These are phyloP conservation scores for Lysandra coridon DNA, from an alignment of 2,888 invertebrate species.

Conservation along the genomic window DNA sequence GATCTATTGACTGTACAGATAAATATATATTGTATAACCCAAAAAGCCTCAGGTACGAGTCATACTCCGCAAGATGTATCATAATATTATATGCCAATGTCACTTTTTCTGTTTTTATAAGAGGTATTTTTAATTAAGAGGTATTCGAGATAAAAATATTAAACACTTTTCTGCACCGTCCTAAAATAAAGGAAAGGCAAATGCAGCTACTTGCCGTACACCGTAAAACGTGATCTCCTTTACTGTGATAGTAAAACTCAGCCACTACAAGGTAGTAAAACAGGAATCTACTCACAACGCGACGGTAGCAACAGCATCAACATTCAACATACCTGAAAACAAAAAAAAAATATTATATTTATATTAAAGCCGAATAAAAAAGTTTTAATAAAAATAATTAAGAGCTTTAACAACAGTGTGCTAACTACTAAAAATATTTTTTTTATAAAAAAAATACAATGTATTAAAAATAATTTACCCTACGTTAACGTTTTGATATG, in stretches of 20 bases:
- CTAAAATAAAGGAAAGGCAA: not conserved
- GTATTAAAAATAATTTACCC: too few species aligned
- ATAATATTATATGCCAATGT: too few species aligned
- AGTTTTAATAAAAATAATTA: not conserved
- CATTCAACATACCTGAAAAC: constrained; percentile 7
- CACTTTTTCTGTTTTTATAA: too few species aligned
- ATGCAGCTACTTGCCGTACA: not conserved
- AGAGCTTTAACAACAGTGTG: not conserved
- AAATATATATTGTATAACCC: too few species aligned
- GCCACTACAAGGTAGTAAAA: not conserved
- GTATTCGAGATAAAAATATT: not conserved
- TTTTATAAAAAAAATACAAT: too few species aligned
- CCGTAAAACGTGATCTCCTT: not conserved
- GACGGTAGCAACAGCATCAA: not conserved
- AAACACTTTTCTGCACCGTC: not conserved
- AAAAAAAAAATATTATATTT: not conserved
- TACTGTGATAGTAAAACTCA: constrained; percentile 12
- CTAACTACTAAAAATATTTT: not conserved
- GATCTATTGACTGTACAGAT: too few species aligned
- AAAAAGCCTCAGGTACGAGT: too few species aligned
- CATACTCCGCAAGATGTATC: too few species aligned
- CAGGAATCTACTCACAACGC: not conserved
- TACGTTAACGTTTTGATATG: too few species aligned
- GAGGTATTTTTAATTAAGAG: too few species aligned
- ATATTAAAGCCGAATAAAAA: not conserved